phyloP scores from a whole-genome alignment of 2,888 invertebrate genomes.

The Campopleginae sp. region DNA sequence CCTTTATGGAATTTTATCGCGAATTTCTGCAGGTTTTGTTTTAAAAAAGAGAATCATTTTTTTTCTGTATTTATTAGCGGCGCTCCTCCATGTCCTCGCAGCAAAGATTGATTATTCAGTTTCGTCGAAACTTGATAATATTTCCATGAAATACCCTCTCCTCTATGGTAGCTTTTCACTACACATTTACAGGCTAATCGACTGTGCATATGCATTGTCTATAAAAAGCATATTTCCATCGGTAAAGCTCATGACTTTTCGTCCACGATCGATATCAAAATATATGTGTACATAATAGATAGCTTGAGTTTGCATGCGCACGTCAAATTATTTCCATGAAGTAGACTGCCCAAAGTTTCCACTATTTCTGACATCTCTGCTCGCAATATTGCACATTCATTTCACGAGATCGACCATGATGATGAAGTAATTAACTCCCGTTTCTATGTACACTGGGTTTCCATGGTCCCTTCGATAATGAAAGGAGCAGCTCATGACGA shows the following conservation, averaged over 20 bases:
- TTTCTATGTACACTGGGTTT: not conserved
- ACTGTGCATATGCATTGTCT: not conserved
- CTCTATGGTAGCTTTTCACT: not conserved
- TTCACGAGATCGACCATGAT: slow-evolving; percentile 4
- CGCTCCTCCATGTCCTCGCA: not conserved
- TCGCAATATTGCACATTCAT: not conserved
- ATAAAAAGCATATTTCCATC: not conserved
- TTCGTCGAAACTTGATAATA: not conserved
- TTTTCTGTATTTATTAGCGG: not conserved
- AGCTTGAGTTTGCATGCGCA: slow-evolving; percentile 23
- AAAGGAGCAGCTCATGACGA: not conserved
- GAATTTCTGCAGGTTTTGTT: not conserved
- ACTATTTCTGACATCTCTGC: slow-evolving; percentile 32
- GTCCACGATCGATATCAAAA: not conserved
- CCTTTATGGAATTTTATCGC: not conserved
- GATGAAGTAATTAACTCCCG: slow-evolving; percentile 17
- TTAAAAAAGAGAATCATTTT: not conserved
- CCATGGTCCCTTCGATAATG: slow-evolving; percentile 14
- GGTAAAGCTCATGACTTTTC: not conserved
- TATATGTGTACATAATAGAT: not conserved
- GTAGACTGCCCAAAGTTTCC: slow-evolving; percentile 3
- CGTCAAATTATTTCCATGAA: slow-evolving; percentile 28
- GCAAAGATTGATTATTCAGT: not conserved
- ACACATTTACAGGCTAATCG: not conserved
- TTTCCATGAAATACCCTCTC: not conserved